phyloP scores from a whole-genome alignment of 2,888 invertebrate species.

The Teleiodes luculella region DNA sequence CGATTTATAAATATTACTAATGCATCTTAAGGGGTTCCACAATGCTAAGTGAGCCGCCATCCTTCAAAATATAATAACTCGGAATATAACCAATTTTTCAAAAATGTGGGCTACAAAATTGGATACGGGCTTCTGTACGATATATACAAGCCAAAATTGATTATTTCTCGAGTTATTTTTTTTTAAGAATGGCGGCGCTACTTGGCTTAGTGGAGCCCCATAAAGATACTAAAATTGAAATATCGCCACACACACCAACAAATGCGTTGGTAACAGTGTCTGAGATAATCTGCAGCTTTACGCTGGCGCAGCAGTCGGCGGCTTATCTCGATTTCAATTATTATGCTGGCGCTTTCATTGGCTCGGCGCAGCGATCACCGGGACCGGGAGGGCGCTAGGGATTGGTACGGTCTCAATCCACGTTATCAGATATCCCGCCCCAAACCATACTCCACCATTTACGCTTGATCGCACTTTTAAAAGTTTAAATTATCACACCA shows the following conservation, averaged over 20 bases:
- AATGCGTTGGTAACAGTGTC: conserved; percentile 61
- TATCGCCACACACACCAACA: conserved; percentile 56
- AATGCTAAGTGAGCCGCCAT: too few relatives aligned
- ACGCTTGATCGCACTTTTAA: conserved; percentile 50
- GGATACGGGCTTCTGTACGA: too few relatives aligned
- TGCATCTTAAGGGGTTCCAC: too few relatives aligned
- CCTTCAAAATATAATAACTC: too few relatives aligned
- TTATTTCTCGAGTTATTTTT: too few relatives aligned
- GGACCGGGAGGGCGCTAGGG: conserved; percentile 43
- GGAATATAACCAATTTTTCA: too few relatives aligned
- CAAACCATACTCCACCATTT: conserved; percentile 60
- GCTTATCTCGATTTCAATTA: conserved; percentile 78
- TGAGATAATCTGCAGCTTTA: conserved; percentile 71
- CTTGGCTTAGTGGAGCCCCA: conserved; percentile 52
- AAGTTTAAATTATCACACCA: conserved; percentile 16
- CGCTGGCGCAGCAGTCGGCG: conserved; percentile 66
- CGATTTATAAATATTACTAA: too few relatives aligned
- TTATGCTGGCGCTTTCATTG: conserved; percentile 72
- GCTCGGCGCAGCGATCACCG: conserved; percentile 49
- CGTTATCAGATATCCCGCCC: conserved; percentile 68
- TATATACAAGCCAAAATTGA: too few relatives aligned
- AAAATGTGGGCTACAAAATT: too few relatives aligned
- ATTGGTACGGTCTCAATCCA: conserved; percentile 60
- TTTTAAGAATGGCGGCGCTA: too few relatives aligned
- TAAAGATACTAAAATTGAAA: conserved; percentile 61